These are phyloP conservation scores for Hiodon tergisus DNA, from an alignment of 2,113 vertebrate genomes.

Conservation along the genomic window DNA sequence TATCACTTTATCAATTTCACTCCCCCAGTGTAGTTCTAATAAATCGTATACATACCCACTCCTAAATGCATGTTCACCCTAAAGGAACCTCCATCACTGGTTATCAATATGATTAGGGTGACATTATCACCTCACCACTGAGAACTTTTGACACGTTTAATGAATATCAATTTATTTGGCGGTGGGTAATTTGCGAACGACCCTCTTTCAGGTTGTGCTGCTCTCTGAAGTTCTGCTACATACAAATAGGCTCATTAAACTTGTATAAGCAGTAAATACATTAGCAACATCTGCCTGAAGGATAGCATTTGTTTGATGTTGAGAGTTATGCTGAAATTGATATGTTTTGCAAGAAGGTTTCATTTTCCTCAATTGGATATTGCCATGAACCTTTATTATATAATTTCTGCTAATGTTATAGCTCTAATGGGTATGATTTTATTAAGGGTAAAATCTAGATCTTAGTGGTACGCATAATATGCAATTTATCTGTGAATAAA, in stretches of 20 bases:
- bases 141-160: neutral
- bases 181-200: constrained; percentile 16
- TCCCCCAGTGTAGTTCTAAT: no score
- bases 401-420: neutral
- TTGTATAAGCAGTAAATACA: constrained; percentile 24
- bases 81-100: no score
- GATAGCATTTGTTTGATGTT: constrained; percentile 9
- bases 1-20: no score
- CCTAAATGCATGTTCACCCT: no score
- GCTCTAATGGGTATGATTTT: neutral
- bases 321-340: constrained; percentile 14
- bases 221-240: constrained; percentile 8
- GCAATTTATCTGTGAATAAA: neutral
- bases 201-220: constrained; percentile 9
- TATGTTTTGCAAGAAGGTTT: neutral
- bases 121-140: no score
- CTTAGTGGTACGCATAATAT: neutral
- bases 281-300: constrained; percentile 15
- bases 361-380: constrained; percentile 2
- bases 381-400: constrained; percentile 2
- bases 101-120: no score
- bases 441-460: constrained; percentile 1
- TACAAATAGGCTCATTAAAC: constrained; percentile 24
- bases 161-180: constrained; percentile 23
- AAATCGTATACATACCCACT: no score